Conservation (phyloP, 2,888 invertebrate species). For the Habrosyne pyritoides region DNA sequence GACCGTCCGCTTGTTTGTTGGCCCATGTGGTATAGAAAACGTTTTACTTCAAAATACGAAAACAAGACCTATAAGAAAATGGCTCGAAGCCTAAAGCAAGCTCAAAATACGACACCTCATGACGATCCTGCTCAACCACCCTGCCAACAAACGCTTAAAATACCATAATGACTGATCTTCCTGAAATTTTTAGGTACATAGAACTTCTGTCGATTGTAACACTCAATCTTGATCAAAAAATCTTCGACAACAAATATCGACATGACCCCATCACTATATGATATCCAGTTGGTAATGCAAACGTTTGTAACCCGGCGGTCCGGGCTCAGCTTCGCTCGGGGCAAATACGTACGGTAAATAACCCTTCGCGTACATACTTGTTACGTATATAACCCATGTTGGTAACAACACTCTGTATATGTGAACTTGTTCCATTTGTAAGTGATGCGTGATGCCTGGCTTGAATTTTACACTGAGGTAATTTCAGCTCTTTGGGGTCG, state of each 20-base stretch:
- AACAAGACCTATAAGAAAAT: too few species aligned
- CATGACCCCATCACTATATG: conserved; percentile 48
- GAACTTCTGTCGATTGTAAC: too few species aligned
- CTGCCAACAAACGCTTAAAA: too few species aligned
- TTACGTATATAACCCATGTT: conserved; percentile 16
- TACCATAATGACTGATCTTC: too few species aligned
- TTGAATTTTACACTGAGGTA: background rate
- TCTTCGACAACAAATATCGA: conserved; percentile 27
- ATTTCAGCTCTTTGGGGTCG: background rate
- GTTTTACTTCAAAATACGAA: too few species aligned
- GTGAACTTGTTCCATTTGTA: background rate
- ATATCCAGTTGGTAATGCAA: conserved; percentile 78
- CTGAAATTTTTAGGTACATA: too few species aligned
- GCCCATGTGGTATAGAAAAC: too few species aligned
- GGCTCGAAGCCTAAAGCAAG: too few species aligned
- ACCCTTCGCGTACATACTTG: conserved; percentile 33
- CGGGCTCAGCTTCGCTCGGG: conserved; percentile 55
- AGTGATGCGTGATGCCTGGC: background rate
- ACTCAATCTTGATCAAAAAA: background rate
- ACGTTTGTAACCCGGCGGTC: conserved; percentile 73
- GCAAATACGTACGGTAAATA: conserved; percentile 70
- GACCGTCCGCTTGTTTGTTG: too few species aligned
- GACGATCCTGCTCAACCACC: too few species aligned
- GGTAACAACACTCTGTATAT: background rate
- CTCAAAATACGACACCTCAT: too few species aligned